Evolutionary conservation across 1,140 invertebrate genomes (phyloP).

Genomic region (Panulirus ornatus): DNA sequence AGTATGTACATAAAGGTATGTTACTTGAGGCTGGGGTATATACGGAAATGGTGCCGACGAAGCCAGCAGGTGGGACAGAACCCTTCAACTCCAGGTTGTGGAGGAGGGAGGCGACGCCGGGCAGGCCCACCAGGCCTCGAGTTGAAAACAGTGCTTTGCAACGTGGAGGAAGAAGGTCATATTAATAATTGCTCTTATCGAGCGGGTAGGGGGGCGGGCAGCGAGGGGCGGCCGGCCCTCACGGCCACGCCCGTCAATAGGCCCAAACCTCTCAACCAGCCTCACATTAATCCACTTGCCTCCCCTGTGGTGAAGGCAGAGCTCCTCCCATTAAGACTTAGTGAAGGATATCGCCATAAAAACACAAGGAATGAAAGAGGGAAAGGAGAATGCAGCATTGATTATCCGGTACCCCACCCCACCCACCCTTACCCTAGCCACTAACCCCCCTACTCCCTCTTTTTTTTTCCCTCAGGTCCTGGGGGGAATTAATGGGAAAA

Average conservation of each 20-base stretch:
- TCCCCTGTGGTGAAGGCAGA: not conserved
- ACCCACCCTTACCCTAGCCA: not conserved
- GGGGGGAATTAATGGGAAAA: conserved; percentile 33
- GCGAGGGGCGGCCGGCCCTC: not conserved
- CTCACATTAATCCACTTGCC: conserved; percentile 15
- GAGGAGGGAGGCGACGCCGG: too few relatives aligned
- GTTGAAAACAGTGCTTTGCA: not conserved
- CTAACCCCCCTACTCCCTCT: not conserved
- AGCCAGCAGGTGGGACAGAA: too few relatives aligned
- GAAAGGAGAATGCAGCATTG: conserved; percentile 31
- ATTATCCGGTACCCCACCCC: conserved; percentile 12
- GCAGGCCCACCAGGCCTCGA: too few relatives aligned
- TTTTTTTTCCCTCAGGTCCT: not conserved
- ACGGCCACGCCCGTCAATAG: not conserved
- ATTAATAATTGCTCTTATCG: conserved; percentile 44
- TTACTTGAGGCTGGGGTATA: not conserved
- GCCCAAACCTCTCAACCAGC: not conserved
- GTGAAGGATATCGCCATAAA: conserved; percentile 8
- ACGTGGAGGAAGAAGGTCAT: conserved; percentile 6
- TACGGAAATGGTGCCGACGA: not conserved
- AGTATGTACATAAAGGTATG: too few relatives aligned
- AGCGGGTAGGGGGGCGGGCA: not conserved
- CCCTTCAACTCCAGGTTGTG: too few relatives aligned
- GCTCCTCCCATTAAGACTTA: conserved; percentile 18
- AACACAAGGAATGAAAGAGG: conserved; percentile 32